A percentile compares a stretch with the other conserved stretches of the same genome.
These are phyloP conservation scores for Calameuta pallipes DNA, from an alignment of 2,888 invertebrate species.

Conservation along the genomic window DNA sequence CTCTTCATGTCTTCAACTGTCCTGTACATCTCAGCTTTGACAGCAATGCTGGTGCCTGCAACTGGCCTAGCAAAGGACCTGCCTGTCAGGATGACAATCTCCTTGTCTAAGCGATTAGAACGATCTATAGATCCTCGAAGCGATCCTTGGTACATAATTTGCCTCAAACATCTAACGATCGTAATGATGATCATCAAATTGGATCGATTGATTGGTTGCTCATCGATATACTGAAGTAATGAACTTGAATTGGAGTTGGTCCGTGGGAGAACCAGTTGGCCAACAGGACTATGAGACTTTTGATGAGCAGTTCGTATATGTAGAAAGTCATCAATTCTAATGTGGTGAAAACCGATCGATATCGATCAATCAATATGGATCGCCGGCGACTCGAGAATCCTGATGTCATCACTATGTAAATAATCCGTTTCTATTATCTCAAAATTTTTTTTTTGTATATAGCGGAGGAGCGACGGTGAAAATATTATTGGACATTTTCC, in stretches of 20 bases:
- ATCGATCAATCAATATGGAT: not conserved
- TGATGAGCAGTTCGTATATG: not conserved
- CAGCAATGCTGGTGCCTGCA: constrained; percentile 80
- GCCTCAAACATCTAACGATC: not conserved
- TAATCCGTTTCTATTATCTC: constrained; percentile 2
- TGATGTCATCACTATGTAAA: constrained; percentile 1
- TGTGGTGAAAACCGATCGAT: not conserved
- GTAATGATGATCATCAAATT: not conserved
- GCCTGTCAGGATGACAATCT: constrained; percentile 80
- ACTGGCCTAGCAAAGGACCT: constrained; percentile 85
- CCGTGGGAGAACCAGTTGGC: not conserved
- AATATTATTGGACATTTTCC: not conserved
- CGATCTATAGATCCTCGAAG: not conserved
- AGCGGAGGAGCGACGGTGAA: not conserved
- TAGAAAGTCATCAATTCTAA: not conserved
- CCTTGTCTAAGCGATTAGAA: constrained; percentile 65
- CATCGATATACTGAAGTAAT: not conserved
- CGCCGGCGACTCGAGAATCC: not conserved
- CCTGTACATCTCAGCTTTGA: constrained; percentile 84
- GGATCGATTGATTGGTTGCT: not conserved
- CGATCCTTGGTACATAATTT: not conserved
- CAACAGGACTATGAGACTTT: not conserved
- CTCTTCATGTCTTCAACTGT: constrained; percentile 82
- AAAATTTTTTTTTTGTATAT: constrained; percentile 5
- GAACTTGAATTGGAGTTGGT: not conserved